Evolutionary conservation across 30 jellyfish, hydroid and myxozoan genomes (phyloP).

Genomic region (Morbakka virulenta): DNA sequence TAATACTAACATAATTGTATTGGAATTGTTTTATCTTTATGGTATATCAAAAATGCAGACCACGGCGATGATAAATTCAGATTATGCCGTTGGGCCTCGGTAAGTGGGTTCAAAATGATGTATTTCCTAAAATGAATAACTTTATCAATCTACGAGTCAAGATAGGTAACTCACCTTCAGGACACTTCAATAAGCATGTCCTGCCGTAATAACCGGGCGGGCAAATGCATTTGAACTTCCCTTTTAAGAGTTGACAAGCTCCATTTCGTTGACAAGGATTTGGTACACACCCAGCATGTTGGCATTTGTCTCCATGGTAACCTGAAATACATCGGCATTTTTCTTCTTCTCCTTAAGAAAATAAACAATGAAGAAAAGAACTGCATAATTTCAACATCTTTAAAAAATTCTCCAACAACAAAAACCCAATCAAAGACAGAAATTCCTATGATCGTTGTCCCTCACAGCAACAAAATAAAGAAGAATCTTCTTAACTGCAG

Average conservation of each 20-base stretch:
- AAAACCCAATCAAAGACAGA: too few species aligned
- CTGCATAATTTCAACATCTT: neutral
- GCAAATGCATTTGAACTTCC: slow-evolving; percentile 62
- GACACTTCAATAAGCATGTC: slow-evolving; percentile 67
- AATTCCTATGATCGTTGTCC: too few species aligned
- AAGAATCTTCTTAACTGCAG: too few species aligned
- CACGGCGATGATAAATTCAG: too few species aligned
- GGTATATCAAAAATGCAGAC: too few species aligned
- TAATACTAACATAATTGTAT: too few species aligned
- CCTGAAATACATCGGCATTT: slow-evolving; percentile 69
- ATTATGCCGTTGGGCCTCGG: too few species aligned
- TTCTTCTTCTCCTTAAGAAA: neutral
- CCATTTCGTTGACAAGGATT: slow-evolving; percentile 83
- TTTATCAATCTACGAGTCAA: too few species aligned
- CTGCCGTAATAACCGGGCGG: slow-evolving; percentile 75
- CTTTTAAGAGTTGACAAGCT: slow-evolving; percentile 15
- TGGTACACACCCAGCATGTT: slow-evolving; percentile 65
- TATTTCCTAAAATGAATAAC: too few species aligned
- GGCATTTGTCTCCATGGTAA: slow-evolving; percentile 77
- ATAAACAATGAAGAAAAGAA: neutral
- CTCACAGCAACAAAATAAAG: too few species aligned
- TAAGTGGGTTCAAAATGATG: too few species aligned
- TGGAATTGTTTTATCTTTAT: too few species aligned
- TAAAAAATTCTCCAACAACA: neutral
- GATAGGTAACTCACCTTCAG: slow-evolving; percentile 60